Evolutionary conservation across 2,113 vertebrate genomes (phyloP).

Genomic region (Conger conger): DNA sequence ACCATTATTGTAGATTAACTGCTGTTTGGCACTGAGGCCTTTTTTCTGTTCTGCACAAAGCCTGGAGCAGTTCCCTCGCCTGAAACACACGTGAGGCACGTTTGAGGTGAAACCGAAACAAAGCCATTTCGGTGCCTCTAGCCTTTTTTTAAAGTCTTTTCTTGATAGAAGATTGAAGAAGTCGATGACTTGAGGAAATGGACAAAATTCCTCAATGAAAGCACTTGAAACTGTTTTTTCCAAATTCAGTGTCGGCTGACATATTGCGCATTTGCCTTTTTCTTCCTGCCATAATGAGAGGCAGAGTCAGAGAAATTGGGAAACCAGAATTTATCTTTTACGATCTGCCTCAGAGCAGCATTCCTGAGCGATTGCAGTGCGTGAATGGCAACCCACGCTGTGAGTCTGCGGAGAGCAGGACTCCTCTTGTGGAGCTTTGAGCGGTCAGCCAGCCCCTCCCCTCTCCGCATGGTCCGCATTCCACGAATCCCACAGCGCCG

Average conservation of each 20-base stretch:
- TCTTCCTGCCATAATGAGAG: background rate
- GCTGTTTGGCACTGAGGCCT: no score
- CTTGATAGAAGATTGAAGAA: no score
- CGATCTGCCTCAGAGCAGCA: background rate
- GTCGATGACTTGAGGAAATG: no score
- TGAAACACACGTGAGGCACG: no score
- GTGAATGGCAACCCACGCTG: background rate
- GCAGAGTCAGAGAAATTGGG: background rate
- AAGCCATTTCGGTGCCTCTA: no score
- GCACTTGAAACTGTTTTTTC: background rate
- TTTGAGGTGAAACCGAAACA: background rate
- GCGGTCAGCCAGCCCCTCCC: slow-evolving; percentile 30
- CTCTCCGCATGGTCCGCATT: slow-evolving; percentile 58
- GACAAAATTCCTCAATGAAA: background rate
- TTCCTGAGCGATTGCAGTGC: background rate
- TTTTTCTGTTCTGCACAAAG: no score
- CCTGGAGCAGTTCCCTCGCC: no score
- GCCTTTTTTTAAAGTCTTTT: no score
- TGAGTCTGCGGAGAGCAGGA: background rate
- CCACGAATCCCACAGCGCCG: slow-evolving; percentile 34
- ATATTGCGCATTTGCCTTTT: background rate
- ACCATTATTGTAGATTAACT: no score
- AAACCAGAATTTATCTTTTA: background rate
- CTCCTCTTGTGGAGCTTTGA: background rate
- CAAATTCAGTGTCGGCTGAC: background rate